Conservation (phyloP, 2,888 invertebrate genomes). For the Gari tellinella region DNA sequence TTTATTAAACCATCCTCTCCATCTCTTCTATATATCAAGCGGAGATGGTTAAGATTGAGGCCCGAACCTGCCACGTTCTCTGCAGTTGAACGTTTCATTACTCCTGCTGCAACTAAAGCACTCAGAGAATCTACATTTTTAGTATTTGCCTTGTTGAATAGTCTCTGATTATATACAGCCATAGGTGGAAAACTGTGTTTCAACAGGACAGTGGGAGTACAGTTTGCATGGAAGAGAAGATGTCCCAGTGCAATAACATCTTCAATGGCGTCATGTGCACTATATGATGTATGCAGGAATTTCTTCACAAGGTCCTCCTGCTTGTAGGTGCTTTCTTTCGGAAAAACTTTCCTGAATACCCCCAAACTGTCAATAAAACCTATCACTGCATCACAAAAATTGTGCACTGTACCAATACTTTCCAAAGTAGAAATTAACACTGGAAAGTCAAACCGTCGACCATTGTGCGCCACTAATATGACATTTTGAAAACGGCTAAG, state of each 20-base stretch:
- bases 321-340: not conserved
- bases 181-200: too few relatives aligned
- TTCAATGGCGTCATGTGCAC: too few relatives aligned
- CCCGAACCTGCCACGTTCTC: constrained; percentile 20
- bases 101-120: constrained; percentile 18
- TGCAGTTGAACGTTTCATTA: too few relatives aligned
- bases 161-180: too few relatives aligned
- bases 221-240: constrained; percentile 13
- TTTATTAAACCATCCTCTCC: constrained; percentile 14
- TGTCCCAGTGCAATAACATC: not conserved
- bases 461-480: constrained; percentile 16
- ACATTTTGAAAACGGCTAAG: constrained; percentile 10
- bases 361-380: too few relatives aligned
- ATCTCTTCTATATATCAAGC: constrained; percentile 10
- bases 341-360: constrained; percentile 5
- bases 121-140: constrained; percentile 22
- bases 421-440: too few relatives aligned
- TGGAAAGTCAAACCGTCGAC: too few relatives aligned
- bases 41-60: constrained; percentile 17
- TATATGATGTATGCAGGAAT: not conserved
- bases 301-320: constrained; percentile 5
- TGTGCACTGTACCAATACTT: too few relatives aligned
- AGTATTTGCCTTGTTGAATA: too few relatives aligned
- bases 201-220: not conserved
- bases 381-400: too few relatives aligned